Evolutionary conservation across 2,888 invertebrate species (phyloP), one percentile per base, ranked within the genome.

Genomic region (Lomographa bimaculata): DNA sequence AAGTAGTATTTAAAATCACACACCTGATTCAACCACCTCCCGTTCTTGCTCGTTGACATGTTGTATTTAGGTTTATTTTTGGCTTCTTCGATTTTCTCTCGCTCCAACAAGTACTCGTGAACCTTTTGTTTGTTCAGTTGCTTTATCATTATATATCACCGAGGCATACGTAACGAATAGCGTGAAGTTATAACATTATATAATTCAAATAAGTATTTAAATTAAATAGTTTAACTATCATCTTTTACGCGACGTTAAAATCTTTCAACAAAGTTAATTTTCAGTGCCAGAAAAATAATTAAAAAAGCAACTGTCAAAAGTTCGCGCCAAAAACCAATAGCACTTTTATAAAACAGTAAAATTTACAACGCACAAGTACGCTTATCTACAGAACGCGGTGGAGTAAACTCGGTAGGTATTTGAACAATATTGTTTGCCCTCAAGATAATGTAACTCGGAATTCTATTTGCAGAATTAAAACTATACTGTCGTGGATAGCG

Each of bases 11-110:
- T n/a, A 26, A 12, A 29, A 3, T 17, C 1, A 41, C 72, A 28
- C 59, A 85, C 85, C 82, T 81, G 71, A n/a, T 65, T 54, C 9
- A 76, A 57, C 68, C 77, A 71, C 32, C 71, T 69, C 24, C 83
- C 82, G 36, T 84, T 84, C 46, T 77, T 78, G 1, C 64, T 72
- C 0, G 64, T 46, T 3, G 76, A 59, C 78, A 84, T 46, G 2
- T 8, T 36, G 38, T 70, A 69, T 35, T 73, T 71, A 5, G 72
- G 64, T 43, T 73, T 79, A 11, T 49, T 67, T 46, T 66, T 74
- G 2, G 59, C 63, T 47, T 79, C 77, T 1, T 67, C 48, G 33
- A 71, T 50, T 39, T 67, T 73, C 46, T 81, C 78, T 50, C 71
- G 66, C 52, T 74, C 65, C 59, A 81, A 50, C 57, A 83, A 67